These are phyloP conservation scores for Apamea crenata DNA, from an alignment of 2,888 invertebrate species.

Conservation along the genomic window DNA sequence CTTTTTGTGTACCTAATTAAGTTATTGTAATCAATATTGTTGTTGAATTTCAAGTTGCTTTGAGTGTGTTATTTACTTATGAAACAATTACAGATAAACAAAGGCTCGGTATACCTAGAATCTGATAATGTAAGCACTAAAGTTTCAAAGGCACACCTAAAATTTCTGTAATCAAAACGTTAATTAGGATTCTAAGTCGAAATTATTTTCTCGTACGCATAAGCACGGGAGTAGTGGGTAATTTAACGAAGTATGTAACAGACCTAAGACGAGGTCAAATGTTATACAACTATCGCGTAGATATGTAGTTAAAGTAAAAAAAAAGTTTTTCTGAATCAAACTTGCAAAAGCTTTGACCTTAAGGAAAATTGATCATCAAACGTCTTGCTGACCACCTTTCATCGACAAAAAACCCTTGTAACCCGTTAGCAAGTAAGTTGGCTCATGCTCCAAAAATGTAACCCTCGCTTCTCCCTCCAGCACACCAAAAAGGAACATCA, in stretches of 20 bases:
- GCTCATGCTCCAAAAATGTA: not conserved
- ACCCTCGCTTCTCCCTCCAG: conserved; percentile 61
- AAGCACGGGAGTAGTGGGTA: not conserved
- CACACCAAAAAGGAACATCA: conserved; percentile 79
- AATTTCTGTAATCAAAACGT: conserved; percentile 12
- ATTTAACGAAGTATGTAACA: not conserved
- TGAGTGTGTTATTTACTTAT: conserved; percentile 28
- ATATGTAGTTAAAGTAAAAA: not conserved
- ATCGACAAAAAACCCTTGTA: not conserved
- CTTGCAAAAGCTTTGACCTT: not conserved
- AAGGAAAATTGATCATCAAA: no score
- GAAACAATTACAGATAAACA: conserved; percentile 38
- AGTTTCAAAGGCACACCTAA: conserved; percentile 27
- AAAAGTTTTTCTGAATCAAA: not conserved
- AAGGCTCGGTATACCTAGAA: conserved; percentile 7
- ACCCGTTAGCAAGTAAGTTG: not conserved
- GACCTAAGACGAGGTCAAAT: not conserved
- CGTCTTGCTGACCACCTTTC: not conserved
- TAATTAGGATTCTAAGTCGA: not conserved
- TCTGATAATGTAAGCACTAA: conserved; percentile 10
- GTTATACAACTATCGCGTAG: no score
- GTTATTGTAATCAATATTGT: conserved; percentile 48
- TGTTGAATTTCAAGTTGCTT: conserved; percentile 34
- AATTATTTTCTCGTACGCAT: no score
- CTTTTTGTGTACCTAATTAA: conserved; percentile 41